These are phyloP conservation scores for Trichogramma dendrolimi DNA, from an alignment of 2,888 invertebrate species.

Conservation along the genomic window DNA sequence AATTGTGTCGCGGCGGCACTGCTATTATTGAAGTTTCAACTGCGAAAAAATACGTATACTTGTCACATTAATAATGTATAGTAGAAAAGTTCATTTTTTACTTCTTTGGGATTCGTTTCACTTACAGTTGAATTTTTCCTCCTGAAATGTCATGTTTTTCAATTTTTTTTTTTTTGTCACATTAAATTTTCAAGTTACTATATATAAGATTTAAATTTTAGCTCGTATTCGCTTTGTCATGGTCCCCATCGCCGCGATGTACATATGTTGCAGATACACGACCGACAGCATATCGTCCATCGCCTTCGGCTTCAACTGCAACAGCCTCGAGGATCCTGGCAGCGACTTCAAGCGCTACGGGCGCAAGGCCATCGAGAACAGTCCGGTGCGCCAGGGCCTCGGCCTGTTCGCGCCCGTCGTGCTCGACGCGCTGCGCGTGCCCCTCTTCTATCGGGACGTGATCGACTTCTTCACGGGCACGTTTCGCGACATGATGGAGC, in stretches of 20 bases:
- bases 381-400: slow-evolving; percentile 28
- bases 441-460: slow-evolving; percentile 25
- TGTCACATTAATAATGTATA: too few relatives aligned
- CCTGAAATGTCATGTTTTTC: not conserved
- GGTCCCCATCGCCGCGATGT: not conserved
- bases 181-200: not conserved
- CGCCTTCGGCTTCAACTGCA: slow-evolving; percentile 36
- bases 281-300: slow-evolving; percentile 37
- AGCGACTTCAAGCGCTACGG: slow-evolving; percentile 38
- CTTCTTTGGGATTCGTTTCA: too few relatives aligned
- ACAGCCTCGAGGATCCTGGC: slow-evolving; percentile 35
- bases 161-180: not conserved
- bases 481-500: slow-evolving; percentile 38
- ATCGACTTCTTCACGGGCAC: slow-evolving; percentile 40
- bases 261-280: slow-evolving; percentile 26
- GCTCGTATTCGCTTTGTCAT: too few relatives aligned
- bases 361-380: slow-evolving; percentile 31
- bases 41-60: too few relatives aligned
- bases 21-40: too few relatives aligned
- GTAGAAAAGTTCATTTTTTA: too few relatives aligned
- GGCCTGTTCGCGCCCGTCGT: slow-evolving; percentile 29
- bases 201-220: too few relatives aligned
- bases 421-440: slow-evolving; percentile 27
- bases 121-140: too few relatives aligned
- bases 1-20: too few relatives aligned